Evolutionary conservation across 2,797 vertebrate species (phyloP), one percentile per base, ranked within the genome.

Genomic region (Hybognathus amarus): DNA sequence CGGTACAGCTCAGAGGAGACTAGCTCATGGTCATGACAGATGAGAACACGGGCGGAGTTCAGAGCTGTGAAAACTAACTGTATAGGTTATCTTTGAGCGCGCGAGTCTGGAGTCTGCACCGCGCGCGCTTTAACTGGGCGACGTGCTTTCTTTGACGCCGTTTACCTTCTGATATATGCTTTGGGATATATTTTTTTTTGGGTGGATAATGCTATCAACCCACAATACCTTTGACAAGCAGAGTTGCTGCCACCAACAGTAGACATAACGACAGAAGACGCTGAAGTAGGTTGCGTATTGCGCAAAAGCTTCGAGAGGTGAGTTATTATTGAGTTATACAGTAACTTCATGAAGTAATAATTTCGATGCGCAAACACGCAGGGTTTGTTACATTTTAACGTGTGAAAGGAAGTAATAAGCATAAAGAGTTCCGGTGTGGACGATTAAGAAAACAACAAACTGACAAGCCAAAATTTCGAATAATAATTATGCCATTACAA

Each of bases 261-360:
- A 73, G 30, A 79, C 33, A 52, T 30, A 13, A 47, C 17, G 27
- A 56, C 33, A 33, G 68, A 71, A 85, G 77, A 64, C 74, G 56
- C 74, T 42, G 13, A 71, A 84, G 70, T 83, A 40, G 73, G 17
- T 24, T 77, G 71, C 27, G 27, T 33, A 13, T 40, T 59, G 40
- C n/a, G 61, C 67, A 24, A 69, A 24, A 69, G 50, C 45, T 79
- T 80, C 54, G 63, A 83, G 50, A 52, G 85, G 87, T 88, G 83
- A 86, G 87, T 83, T 71, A 61, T 64, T 64, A 78, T 24, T 45
- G 67, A 80, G 79, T 80, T 83, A 61, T 24, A 61, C 54, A 61
- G 50, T 78, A 66, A 78, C 82, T 83, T 61, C 17, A 13, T 40
- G 38, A 70, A 70, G 74, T 47, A 45, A 77, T 77, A 13, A 47